These are phyloP conservation scores for Spicauda simplicius DNA, from an alignment of 2,888 invertebrate genomes.

Conservation along the genomic window DNA sequence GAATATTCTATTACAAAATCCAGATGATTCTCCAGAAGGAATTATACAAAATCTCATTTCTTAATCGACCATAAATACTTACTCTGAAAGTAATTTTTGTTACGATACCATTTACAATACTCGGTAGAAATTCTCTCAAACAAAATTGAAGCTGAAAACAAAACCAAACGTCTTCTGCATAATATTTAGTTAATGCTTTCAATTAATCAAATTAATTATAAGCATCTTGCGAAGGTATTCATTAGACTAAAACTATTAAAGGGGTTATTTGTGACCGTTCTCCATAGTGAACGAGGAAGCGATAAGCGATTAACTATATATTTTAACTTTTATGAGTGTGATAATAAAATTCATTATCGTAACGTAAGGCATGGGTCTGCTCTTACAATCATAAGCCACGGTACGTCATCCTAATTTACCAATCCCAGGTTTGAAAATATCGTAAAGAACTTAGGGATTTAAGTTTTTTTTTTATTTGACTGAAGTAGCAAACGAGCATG, in stretches of 20 bases:
- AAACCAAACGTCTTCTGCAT: slow-evolving; percentile 26
- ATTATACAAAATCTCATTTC: slow-evolving; percentile 28
- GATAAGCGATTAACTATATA: neutral
- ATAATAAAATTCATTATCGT: too few relatives aligned
- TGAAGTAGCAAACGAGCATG: too few relatives aligned
- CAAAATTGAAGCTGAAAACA: slow-evolving; percentile 28
- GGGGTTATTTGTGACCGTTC: neutral
- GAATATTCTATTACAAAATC: neutral
- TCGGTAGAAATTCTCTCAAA: slow-evolving; percentile 8
- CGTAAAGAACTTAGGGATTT: too few relatives aligned
- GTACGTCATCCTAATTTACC: too few relatives aligned
- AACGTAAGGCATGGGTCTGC: too few relatives aligned
- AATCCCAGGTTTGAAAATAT: too few relatives aligned
- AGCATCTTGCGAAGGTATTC: slow-evolving; percentile 14
- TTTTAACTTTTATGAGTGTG: neutral
- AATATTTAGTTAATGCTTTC: slow-evolving; percentile 15
- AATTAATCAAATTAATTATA: slow-evolving; percentile 25
- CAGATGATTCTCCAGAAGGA: slow-evolving; percentile 9
- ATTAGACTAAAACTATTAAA: slow-evolving; percentile 24
- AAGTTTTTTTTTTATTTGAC: too few relatives aligned
- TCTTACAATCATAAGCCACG: too few relatives aligned
- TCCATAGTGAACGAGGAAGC: neutral
- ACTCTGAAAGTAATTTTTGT: slow-evolving; percentile 15
- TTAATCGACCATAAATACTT: slow-evolving; percentile 17
- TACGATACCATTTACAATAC: slow-evolving; percentile 19